These are phyloP conservation scores for Plebejus melissa DNA, from an alignment of 2,888 invertebrate genomes.

Conservation along the genomic window DNA sequence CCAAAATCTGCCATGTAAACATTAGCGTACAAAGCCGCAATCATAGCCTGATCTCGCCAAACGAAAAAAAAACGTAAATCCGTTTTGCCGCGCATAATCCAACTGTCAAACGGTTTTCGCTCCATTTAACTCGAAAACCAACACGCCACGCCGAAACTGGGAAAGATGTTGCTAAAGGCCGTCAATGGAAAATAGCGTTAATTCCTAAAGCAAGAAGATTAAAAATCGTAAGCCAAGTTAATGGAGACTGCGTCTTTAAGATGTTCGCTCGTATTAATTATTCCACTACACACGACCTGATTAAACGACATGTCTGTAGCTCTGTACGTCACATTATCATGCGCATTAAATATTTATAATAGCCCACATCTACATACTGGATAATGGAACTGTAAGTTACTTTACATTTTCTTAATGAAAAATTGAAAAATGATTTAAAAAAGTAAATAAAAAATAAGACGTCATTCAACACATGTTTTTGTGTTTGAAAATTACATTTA, in stretches of 20 bases:
- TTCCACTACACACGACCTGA: not conserved
- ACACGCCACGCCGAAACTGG: slow-evolving; percentile 18
- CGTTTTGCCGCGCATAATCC: slow-evolving; percentile 1
- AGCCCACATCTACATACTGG: not conserved
- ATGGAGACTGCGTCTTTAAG: not conserved
- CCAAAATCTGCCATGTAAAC: not conserved
- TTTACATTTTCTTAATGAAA: not conserved
- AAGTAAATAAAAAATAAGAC: not conserved
- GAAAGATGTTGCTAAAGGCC: not conserved
- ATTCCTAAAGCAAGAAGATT: not conserved
- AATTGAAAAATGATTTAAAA: too few species aligned
- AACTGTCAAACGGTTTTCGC: slow-evolving; percentile 16
- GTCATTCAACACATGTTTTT: too few species aligned
- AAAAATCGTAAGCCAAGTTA: not conserved
- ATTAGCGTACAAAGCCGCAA: slow-evolving; percentile 2
- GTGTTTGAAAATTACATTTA: too few species aligned
- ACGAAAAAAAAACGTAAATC: not conserved
- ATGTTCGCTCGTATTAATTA: not conserved
- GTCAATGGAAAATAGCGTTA: not conserved
- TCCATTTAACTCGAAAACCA: slow-evolving; percentile 23
- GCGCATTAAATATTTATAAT: not conserved
- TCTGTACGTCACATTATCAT: not conserved
- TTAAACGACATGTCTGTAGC: not conserved
- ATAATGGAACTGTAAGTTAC: not conserved
- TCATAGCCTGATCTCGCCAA: not conserved